Evolutionary conservation across 2,113 vertebrate species (phyloP), one percentile per base, ranked within the genome.

Genomic region (Nesoenas mayeri): DNA sequence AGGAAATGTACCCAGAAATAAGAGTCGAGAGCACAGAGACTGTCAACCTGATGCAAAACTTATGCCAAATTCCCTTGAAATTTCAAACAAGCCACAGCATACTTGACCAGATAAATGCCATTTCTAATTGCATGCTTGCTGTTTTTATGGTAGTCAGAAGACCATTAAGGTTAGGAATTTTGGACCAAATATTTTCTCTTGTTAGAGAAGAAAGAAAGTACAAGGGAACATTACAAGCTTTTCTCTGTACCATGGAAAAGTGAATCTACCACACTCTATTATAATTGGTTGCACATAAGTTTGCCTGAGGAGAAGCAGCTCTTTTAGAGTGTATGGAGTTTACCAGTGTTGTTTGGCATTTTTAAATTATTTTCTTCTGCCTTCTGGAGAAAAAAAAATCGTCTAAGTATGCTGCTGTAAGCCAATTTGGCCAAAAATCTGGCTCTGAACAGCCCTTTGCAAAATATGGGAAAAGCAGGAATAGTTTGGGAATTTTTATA

Each of bases 1-100:
- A 96, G 67, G 78, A 85, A 92, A 87, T 65, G 42, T 74, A 17
- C 47, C 91, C 51, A 80, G 60, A 81, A 88, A 71, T 18, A 29
- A 64, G 17, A 66, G 28, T 42, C 24, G 56, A 51, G 21, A 93
- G 24, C 50, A 84, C 29, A 69, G 38, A 72, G 70, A 44, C 17
- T 70, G 53, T n/a, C 13, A 88, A 31, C 9, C 28, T 61, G 10
- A 34, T 47, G 28, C 18, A 73, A 85, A 96, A n/a, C 11, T 42
- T 56, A 21, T 31, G 10, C 10, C 66, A 80, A 22, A 38, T 66
- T 94, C 88, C 50, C 42, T 81, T 50, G 71, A 86, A 91, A 61
- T 57, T 28, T 31, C 80, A 73, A 74, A 25, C 6, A 65, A 91
- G 3, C 14, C 11, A 38, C 3, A 6, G 34, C 28, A 57, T 54